Conservation (phyloP, 2,113 vertebrate species). For the Melanotaenia duboulayi region DNA sequence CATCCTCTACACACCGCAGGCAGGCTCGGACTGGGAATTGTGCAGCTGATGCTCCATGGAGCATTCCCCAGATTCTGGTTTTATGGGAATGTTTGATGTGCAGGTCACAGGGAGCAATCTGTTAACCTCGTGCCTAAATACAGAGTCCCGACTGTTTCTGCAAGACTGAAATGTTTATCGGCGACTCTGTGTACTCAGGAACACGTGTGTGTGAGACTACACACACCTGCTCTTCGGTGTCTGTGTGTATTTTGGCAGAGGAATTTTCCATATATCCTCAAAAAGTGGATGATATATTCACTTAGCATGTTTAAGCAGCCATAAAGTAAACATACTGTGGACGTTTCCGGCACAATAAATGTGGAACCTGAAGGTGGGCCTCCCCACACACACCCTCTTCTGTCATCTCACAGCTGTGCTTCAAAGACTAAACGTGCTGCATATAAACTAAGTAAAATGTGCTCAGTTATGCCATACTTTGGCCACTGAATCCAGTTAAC, state of each 20-base stretch:
- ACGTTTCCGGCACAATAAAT: slow-evolving; percentile 53
- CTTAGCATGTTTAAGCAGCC: slow-evolving; percentile 21
- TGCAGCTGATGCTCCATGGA: slow-evolving; percentile 23
- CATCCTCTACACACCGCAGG: slow-evolving; percentile 40
- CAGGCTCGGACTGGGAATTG: slow-evolving; percentile 38
- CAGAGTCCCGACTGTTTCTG: slow-evolving; percentile 48
- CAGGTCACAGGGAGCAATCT: slow-evolving; percentile 47
- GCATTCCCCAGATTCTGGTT: slow-evolving; percentile 59
- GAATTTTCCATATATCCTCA: slow-evolving; percentile 20
- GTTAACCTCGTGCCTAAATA: slow-evolving; percentile 52
- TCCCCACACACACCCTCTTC: slow-evolving; percentile 24
- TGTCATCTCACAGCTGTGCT: neutral
- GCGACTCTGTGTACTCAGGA: neutral
- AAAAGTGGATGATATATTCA: slow-evolving; percentile 20
- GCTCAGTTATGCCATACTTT: neutral
- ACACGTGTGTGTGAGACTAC: neutral
- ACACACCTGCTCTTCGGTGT: slow-evolving; percentile 34
- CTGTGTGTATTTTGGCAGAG: neutral
- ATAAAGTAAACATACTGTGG: slow-evolving; percentile 31
- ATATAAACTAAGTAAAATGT: no score
- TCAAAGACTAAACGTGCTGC: no score
- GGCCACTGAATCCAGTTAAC: no score
- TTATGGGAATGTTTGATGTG: slow-evolving; percentile 66
- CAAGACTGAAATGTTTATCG: slow-evolving; percentile 10
- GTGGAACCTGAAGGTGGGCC: slow-evolving; percentile 23